Base-by-base conservation (phyloP, 2,113 vertebrate genomes). In the Tinamus guttatus region DNA sequence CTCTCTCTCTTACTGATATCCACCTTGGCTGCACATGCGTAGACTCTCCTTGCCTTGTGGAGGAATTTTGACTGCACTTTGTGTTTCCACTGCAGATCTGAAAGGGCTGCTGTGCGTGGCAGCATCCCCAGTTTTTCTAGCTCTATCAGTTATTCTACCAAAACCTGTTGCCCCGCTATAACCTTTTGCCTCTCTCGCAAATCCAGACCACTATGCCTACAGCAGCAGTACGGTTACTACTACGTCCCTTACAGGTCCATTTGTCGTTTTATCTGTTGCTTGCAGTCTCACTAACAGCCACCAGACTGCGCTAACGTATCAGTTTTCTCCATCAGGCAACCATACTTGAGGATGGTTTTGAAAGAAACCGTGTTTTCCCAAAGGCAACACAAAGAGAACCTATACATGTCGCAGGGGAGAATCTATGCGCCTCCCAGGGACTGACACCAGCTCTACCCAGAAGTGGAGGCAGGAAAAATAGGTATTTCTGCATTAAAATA, bases 301-400 rank as follows among this genome's bases (percentile, higher is more conserved):
- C 88, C 87, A 95, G 97, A 93, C 54, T 91, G 96, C 74, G 94
- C 96, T 92, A 34, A 68, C 49, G 40, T 84, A 94, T 43, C 59
- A 58, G 4, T 87, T 94, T 92, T 81, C 51, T 20, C 36, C 12
- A 3, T 25, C 49, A 67, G 63, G 47, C 73, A 8, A 62, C 3
- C 5, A 45, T 21, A 4, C 49, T 13, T 2, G 70, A 49, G 40
- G 8, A 5, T 3, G 0, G 0, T 30, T 70, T 22, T 11, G 71
- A n/a, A 25, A 36, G 7, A 34, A 69, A 58, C 8, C 9, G 34
- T 10, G 25, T 25, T 85, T 81, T 75, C 71, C 82, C 32, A n/a
- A 7, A 3, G 0, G 38, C 80, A 1, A 5, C 6, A 13, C 47
- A 27, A n/a, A 28, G 52, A 49, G 22, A 54, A 17, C 16, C 11